Evolutionary conservation across 2,113 vertebrate species (phyloP).

Genomic region (Raja brachyura): DNA sequence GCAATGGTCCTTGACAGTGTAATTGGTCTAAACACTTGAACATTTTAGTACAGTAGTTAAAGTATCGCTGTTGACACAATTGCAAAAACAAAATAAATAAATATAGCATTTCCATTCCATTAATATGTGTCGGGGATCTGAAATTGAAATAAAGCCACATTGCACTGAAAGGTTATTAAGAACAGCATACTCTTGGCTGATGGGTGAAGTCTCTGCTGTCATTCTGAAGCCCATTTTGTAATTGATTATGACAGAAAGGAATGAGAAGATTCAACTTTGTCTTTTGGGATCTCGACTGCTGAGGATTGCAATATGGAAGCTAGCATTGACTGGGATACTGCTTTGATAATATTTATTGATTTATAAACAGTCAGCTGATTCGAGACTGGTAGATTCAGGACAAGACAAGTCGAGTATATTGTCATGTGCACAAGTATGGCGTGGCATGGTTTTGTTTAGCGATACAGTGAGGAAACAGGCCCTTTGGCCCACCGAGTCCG

Average conservation of each 20-base stretch:
- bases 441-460: too few relatives aligned
- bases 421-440: too few relatives aligned
- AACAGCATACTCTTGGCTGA: conserved; percentile 2
- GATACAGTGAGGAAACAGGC: too few relatives aligned
- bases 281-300: conserved; percentile 1
- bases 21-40: conserved; percentile 7
- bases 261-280: conserved; percentile 10
- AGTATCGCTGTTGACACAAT: background rate
- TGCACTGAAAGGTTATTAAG: conserved; percentile 29
- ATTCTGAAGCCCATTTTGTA: background rate
- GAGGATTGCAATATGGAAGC: background rate
- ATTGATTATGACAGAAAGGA: conserved; percentile 35
- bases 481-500: too few relatives aligned
- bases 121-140: conserved; percentile 30
- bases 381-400: background rate
- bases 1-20: background rate
- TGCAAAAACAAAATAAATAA: background rate
- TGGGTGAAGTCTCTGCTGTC: background rate
- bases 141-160: conserved; percentile 6
- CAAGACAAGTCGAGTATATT: too few relatives aligned
- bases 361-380: conserved; percentile 9
- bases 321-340: background rate
- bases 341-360: background rate
- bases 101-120: background rate
- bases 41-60: background rate